Percentiles rank a stretch among this genome's conserved stretches.
Evolutionary conservation across 1,140 invertebrate genomes (phyloP).

Genomic region (Drosophila obscura): DNA sequence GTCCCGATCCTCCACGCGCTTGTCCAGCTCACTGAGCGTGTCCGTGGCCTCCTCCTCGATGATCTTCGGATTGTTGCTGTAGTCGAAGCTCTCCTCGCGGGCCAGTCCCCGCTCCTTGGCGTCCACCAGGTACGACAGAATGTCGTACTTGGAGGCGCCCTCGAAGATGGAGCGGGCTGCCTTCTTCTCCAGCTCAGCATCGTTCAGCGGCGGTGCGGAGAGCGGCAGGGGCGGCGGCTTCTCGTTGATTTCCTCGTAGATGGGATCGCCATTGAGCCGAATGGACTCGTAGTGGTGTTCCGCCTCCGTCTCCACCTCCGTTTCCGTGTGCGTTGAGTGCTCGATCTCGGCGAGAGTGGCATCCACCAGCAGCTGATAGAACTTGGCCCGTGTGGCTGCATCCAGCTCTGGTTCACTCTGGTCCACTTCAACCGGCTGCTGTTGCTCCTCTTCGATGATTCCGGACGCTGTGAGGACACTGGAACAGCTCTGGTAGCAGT

Average conservation of each 20-base stretch:
- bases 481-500: slow-evolving; percentile 88
- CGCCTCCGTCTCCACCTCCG: slow-evolving; percentile 72
- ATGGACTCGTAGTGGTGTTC: slow-evolving; percentile 92
- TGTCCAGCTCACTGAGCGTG: slow-evolving; percentile 84
- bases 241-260: slow-evolving; percentile 94
- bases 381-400: slow-evolving; percentile 86
- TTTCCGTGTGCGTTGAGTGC: slow-evolving; percentile 85
- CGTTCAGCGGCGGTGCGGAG: slow-evolving; percentile 88
- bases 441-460: slow-evolving; percentile 71
- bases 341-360: slow-evolving; percentile 87
- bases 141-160: slow-evolving; percentile 94
- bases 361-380: slow-evolving; percentile 88
- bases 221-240: slow-evolving; percentile 90
- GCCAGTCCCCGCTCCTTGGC: slow-evolving; percentile 90
- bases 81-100: slow-evolving; percentile 87
- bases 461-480: slow-evolving; percentile 86
- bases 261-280: slow-evolving; percentile 89
- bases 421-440: not conserved
- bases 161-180: slow-evolving; percentile 90
- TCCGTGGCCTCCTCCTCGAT: slow-evolving; percentile 85
- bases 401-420: slow-evolving; percentile 49
- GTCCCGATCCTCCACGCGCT: slow-evolving; percentile 84
- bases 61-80: slow-evolving; percentile 85
- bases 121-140: slow-evolving; percentile 93
- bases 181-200: slow-evolving; percentile 87